phyloP scores from a whole-genome alignment of 2,797 vertebrate genomes.

The Gobio occitaniae region DNA sequence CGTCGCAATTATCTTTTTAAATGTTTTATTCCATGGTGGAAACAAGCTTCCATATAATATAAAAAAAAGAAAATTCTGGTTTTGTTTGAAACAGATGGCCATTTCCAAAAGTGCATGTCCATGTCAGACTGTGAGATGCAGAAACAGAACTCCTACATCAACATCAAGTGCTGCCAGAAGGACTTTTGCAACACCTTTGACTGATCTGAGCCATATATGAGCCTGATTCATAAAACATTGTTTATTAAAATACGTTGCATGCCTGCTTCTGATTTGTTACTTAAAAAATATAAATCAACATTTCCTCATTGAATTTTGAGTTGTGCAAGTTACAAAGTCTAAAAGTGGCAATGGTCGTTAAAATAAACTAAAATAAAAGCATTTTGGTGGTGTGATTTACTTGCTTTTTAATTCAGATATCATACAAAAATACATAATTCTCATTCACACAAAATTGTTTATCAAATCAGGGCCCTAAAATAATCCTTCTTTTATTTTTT shows the following conservation, averaged over 20 bases:
- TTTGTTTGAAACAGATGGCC: slow-evolving; percentile 64
- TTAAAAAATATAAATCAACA: not conserved
- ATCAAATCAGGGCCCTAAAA: no score
- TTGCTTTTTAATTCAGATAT: not conserved
- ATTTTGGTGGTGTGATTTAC: not conserved
- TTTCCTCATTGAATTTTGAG: no score
- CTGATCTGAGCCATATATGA: not conserved
- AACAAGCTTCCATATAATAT: no score
- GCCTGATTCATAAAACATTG: not conserved
- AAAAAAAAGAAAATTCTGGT: not conserved
- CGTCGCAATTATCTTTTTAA: no score
- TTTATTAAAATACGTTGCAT: not conserved
- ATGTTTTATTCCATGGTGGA: not conserved
- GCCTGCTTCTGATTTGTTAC: not conserved
- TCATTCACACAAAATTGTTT: not conserved
- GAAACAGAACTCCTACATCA: slow-evolving; percentile 70
- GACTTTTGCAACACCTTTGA: slow-evolving; percentile 76
- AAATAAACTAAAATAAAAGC: not conserved
- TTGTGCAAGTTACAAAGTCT: not conserved
- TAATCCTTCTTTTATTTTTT: no score
- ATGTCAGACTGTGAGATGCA: slow-evolving; percentile 71
- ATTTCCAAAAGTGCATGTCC: slow-evolving; percentile 77
- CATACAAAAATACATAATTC: not conserved
- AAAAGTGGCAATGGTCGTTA: not conserved
- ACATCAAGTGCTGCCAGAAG: slow-evolving; percentile 70